These are phyloP conservation scores for Drosophila barbarae DNA, from an alignment of 2,888 invertebrate species.

Conservation along the genomic window DNA sequence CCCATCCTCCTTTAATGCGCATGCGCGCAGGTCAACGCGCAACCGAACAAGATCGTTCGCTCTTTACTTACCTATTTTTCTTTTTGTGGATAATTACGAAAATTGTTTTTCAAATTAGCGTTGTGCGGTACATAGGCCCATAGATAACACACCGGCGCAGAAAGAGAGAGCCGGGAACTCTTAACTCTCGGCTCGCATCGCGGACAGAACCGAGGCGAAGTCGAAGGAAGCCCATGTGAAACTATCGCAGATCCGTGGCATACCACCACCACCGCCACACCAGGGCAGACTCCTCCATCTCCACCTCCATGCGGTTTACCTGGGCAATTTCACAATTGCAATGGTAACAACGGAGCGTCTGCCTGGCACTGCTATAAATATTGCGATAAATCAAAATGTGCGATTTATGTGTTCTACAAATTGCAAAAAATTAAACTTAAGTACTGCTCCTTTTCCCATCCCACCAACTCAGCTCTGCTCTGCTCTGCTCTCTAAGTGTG, in stretches of 20 bases:
- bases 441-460: conserved; percentile 60
- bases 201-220: conserved; percentile 24
- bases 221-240: conserved; percentile 38
- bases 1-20: conserved; percentile 71
- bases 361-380: conserved; percentile 73
- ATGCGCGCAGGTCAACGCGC: conserved; percentile 73
- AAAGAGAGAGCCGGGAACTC: conserved; percentile 17
- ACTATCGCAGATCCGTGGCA: conserved; percentile 43
- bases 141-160: conserved; percentile 65
- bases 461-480: neutral
- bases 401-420: conserved; percentile 76
- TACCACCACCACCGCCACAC: conserved; percentile 3
- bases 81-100: conserved; percentile 78
- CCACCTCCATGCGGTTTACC: conserved; percentile 18
- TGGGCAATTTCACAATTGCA: conserved; percentile 70
- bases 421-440: conserved; percentile 75
- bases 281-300: conserved; percentile 24
- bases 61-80: conserved; percentile 40
- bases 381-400: conserved; percentile 76
- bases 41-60: conserved; percentile 70
- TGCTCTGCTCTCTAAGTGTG: conserved; percentile 54
- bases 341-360: conserved; percentile 67
- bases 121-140: conserved; percentile 74
- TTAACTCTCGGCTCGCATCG: conserved; percentile 45
- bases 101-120: conserved; percentile 80